A percentile compares a stretch with the other conserved stretches of the same genome.
These are phyloP conservation scores for Eurypyga helias DNA, from an alignment of 2,113 vertebrate species.

Conservation along the genomic window DNA sequence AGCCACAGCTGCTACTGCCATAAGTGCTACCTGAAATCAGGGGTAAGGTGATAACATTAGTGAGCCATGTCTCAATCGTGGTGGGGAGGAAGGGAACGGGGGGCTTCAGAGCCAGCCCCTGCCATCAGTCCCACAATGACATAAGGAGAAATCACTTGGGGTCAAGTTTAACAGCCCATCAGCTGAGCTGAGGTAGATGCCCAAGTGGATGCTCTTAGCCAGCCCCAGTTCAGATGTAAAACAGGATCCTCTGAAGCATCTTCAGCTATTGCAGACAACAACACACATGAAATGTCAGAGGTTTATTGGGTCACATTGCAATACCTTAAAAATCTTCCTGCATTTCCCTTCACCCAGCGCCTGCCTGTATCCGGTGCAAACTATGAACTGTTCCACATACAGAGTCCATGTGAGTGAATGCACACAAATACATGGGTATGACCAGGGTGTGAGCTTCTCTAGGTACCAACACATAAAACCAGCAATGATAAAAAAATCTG, in stretches of 20 bases:
- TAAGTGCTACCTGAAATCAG: background rate
- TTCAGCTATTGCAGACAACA: background rate
- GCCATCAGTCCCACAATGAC: background rate
- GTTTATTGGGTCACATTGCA: rapidly evolving
- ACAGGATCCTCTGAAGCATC: background rate
- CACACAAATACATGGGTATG: background rate
- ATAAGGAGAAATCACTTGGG: background rate
- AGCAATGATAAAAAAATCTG: background rate
- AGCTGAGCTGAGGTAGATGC: background rate
- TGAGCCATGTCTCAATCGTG: background rate
- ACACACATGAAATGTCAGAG: background rate
- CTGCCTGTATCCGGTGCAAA: background rate
- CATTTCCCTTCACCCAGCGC: background rate
- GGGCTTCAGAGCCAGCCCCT: background rate
- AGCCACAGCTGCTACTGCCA: background rate
- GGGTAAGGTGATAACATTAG: background rate
- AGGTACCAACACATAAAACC: background rate
- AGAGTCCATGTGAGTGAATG: background rate
- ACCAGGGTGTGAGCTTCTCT: background rate
- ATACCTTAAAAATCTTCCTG: background rate
- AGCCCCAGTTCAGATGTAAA: background rate
- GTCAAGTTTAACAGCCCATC: background rate
- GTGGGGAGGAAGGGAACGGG: background rate
- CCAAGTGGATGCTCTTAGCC: background rate
- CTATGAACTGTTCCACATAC: background rate